Base-by-base conservation (phyloP, 2,797 vertebrate genomes). In the Alosa sapidissima region DNA sequence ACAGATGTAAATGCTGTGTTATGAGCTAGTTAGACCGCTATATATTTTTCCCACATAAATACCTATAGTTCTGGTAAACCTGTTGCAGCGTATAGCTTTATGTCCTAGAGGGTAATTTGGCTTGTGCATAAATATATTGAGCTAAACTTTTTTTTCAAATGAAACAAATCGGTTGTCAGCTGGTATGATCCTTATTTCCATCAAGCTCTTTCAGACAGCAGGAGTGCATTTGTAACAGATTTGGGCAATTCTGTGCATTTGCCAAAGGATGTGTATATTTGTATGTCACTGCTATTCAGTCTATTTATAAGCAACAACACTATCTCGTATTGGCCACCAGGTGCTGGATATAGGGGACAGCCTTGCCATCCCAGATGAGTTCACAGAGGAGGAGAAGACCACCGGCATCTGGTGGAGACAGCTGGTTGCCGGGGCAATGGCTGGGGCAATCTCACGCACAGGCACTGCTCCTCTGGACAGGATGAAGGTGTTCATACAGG, bases 401-500 rank as follows among this genome's bases (percentile, higher is more conserved):
- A 96, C 96, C 0, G 98, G 97, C 0, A 92, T 95, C 84, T 99
- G 98, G 98, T 99, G 97, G 97, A 97, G 92, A 90, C 98, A 99
- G 93, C 97, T 99, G 0, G 84, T 93, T 87, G 95, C 98, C 0
- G 98, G 98, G 11, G 98, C 93, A 0, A 83, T 96, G 86, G 98
- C 98, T 0, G 98, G 98, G 0, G 97, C 97, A 0, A 94, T 99
- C n/a, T 99, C 98, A 45, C 95, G 98, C 41, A 99, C 98, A 0
- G 98, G 98, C 47, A 99, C 98, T 0, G 98, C 98, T 6, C 98
- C 98, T 0, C 92, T 99, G 91, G 98, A 99, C 92, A 95, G 98
- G 81, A 93, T 99, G 83, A 99, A 99, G 93, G 97, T 99, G 89
- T 97, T 99, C 93, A 99, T 99, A 98, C 98, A 99, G 97, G 98